These are phyloP conservation scores for Eledone cirrhosa DNA, from an alignment of 2,888 invertebrate species.

Conservation along the genomic window DNA sequence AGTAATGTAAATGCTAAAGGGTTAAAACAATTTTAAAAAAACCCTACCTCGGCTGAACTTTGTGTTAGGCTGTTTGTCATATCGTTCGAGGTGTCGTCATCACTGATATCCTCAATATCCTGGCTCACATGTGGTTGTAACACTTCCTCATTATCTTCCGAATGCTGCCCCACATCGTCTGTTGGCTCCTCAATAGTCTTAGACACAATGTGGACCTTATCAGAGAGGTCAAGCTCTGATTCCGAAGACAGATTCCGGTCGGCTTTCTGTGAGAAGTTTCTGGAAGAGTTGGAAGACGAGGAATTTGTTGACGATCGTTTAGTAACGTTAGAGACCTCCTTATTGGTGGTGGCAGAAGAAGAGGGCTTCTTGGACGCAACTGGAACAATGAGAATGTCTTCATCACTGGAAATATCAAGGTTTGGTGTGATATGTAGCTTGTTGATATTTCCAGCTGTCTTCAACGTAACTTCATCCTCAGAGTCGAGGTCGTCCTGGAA, in stretches of 20 bases:
- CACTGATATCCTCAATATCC: conserved; percentile 31
- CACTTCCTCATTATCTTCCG: conserved; percentile 36
- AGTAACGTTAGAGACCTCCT: neutral
- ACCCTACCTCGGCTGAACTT: neutral
- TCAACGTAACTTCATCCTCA: conserved; percentile 68
- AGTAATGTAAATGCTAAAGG: no score
- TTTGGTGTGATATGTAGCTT: conserved; percentile 34
- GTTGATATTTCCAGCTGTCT: conserved; percentile 18
- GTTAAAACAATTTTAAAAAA: no score
- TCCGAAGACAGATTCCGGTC: conserved; percentile 12
- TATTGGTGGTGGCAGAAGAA: neutral
- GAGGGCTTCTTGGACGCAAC: conserved; percentile 6
- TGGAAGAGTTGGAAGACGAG: no score
- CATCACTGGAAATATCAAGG: conserved; percentile 52
- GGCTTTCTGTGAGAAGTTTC: neutral
- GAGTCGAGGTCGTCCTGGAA: conserved; percentile 86
- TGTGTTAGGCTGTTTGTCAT: conserved; percentile 29
- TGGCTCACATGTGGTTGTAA: conserved; percentile 34
- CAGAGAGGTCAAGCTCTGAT: neutral
- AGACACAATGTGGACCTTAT: no score
- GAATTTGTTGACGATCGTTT: neutral
- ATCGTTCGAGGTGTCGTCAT: conserved; percentile 39
- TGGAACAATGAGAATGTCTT: conserved; percentile 32
- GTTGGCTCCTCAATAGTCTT: neutral
- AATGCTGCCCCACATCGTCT: conserved; percentile 28